These are phyloP conservation scores for Palythoa grandis DNA, from an alignment of 92 coral and sea anemone genomes.

Conservation along the genomic window DNA sequence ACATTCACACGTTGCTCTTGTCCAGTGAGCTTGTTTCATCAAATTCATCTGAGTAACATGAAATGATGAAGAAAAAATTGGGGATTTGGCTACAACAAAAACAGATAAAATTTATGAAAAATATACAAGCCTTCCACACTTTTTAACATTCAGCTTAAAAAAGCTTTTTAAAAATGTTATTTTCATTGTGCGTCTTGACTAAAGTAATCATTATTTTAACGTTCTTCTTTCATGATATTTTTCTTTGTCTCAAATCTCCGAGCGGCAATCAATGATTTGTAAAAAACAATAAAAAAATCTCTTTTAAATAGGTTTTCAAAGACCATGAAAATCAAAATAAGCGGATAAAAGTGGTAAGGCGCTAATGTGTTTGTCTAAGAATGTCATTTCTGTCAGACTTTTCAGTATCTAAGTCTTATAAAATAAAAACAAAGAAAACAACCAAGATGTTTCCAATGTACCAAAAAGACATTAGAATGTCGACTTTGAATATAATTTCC, in stretches of 20 bases:
- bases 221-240: not conserved
- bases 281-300: conserved; percentile 18
- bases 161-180: not conserved
- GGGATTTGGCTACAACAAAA: too few species aligned
- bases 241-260: conserved; percentile 6
- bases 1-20: not conserved
- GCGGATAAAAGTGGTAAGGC: not conserved
- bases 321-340: conserved; percentile 25
- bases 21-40: not conserved
- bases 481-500: too few species aligned
- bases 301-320: not conserved
- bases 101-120: too few species aligned
- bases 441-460: not conserved
- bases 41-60: not conserved
- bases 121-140: not conserved
- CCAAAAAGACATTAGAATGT: too few species aligned
- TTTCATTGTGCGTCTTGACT: not conserved
- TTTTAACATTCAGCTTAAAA: not conserved
- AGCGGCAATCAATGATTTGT: conserved; percentile 18
- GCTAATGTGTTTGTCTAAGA: conserved; percentile 4
- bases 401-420: not conserved
- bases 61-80: not conserved
- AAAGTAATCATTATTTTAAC: not conserved
- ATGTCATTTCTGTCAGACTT: not conserved
- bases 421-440: not conserved